A percentile compares a stretch with the other conserved stretches of the same genome.
Conservation (phyloP, 2,888 invertebrate genomes). For the Teleiodes luculella region DNA sequence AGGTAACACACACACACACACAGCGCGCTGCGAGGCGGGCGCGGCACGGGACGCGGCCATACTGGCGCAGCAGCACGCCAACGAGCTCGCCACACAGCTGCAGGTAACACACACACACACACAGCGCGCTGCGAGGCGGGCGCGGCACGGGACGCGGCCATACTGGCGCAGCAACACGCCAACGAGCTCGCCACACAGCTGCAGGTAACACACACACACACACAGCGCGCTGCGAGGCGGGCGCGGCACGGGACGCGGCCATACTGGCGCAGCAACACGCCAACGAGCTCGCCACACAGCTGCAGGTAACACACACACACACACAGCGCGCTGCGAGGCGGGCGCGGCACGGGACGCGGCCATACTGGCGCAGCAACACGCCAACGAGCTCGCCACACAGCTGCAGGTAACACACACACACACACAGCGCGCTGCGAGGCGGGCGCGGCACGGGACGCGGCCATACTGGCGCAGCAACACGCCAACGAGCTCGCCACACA, state of each 20-base stretch:
- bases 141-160: constrained; percentile 54
- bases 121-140: constrained; percentile 58
- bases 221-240: constrained; percentile 51
- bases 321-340: constrained; percentile 47
- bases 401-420: constrained; percentile 45
- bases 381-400: constrained; percentile 61
- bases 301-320: constrained; percentile 36
- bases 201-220: constrained; percentile 42
- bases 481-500: constrained; percentile 59
- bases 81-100: constrained; percentile 54
- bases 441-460: constrained; percentile 37
- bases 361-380: constrained; percentile 56
- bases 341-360: constrained; percentile 37
- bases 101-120: constrained; percentile 18
- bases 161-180: constrained; percentile 72
- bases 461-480: constrained; percentile 57
- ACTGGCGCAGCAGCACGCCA: constrained; percentile 71
- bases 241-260: constrained; percentile 39
- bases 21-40: constrained; percentile 57
- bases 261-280: constrained; percentile 56
- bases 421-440: constrained; percentile 12
- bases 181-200: constrained; percentile 69
- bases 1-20: constrained; percentile 31
- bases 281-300: constrained; percentile 62
- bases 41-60: constrained; percentile 57